These are phyloP conservation scores for Morelia viridis DNA, from an alignment of 2,797 vertebrate species.

Conservation along the genomic window DNA sequence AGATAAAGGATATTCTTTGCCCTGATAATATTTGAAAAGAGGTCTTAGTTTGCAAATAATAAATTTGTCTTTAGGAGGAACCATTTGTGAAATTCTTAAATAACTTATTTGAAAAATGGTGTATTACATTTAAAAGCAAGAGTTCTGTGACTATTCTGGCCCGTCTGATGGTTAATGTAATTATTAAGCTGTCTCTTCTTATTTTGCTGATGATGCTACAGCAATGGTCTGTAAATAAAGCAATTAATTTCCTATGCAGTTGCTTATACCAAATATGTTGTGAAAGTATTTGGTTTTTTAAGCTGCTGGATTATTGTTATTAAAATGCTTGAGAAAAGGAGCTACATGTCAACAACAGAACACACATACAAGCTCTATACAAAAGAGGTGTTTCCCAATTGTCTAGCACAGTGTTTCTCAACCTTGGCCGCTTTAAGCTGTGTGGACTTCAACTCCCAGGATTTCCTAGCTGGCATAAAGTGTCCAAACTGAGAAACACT, in stretches of 20 bases:
- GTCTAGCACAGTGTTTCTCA: not conserved
- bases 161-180: not conserved
- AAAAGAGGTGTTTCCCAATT: not conserved
- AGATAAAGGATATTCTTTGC: not conserved
- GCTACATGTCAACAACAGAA: not conserved
- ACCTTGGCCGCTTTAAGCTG: no score
- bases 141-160: not conserved
- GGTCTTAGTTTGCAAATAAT: slow-evolving; percentile 4
- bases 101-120: not conserved
- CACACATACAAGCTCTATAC: not conserved
- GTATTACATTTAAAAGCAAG: slow-evolving; percentile 3
- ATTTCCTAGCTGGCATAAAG: no score
- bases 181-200: not conserved
- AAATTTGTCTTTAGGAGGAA: not conserved
- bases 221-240: not conserved
- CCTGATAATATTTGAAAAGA: not conserved
- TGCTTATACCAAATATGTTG: not conserved
- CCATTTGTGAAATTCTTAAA: slow-evolving; percentile 4
- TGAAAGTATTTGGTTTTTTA: not conserved
- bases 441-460: no score
- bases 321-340: not conserved
- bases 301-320: not conserved
- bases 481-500: no score
- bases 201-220: not conserved
- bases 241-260: not conserved